Conservation (phyloP, 2,888 invertebrate genomes). For the Opisthograptis luteolata region DNA sequence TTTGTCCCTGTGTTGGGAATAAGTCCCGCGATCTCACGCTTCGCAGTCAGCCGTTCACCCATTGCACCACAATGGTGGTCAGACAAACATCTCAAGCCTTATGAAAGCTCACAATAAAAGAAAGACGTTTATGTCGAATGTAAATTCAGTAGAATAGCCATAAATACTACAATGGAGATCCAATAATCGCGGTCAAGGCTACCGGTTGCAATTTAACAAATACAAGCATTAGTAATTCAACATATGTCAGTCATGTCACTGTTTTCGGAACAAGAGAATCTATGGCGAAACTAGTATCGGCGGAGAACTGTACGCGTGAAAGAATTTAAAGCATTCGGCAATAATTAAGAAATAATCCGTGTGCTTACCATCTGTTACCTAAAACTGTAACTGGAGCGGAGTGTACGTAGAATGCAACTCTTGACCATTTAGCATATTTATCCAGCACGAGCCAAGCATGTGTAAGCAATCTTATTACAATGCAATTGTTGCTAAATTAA, state of each 20-base stretch:
- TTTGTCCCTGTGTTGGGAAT: too few species aligned
- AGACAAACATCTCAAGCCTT: neutral
- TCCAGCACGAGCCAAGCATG: conserved; percentile 12
- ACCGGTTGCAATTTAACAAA: conserved; percentile 64
- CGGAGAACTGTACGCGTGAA: neutral
- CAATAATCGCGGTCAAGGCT: conserved; percentile 72
- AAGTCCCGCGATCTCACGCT: too few species aligned
- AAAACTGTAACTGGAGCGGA: conserved; percentile 32
- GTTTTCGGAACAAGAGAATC: conserved; percentile 56
- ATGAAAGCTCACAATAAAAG: conserved; percentile 7
- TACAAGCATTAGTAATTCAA: conserved; percentile 64
- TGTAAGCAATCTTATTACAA: conserved; percentile 17
- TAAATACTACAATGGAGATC: conserved; percentile 42
- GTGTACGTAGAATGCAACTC: conserved; percentile 33
- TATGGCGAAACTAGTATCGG: conserved; percentile 36
- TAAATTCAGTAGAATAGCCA: conserved; percentile 24
- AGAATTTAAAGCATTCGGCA: conserved; percentile 14
- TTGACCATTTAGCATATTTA: conserved; percentile 30
- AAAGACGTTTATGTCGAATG: conserved; percentile 5
- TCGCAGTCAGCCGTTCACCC: too few species aligned
- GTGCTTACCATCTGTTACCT: conserved; percentile 27
- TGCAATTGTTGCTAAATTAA: conserved; percentile 28
- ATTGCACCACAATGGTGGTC: too few species aligned
- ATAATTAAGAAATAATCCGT: conserved; percentile 26
- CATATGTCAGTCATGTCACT: conserved; percentile 48